Percentiles rank a stretch among this genome's conserved stretches.
Evolutionary conservation across 2,113 vertebrate species (phyloP).

Genomic region (Motacilla tschutschensis): DNA sequence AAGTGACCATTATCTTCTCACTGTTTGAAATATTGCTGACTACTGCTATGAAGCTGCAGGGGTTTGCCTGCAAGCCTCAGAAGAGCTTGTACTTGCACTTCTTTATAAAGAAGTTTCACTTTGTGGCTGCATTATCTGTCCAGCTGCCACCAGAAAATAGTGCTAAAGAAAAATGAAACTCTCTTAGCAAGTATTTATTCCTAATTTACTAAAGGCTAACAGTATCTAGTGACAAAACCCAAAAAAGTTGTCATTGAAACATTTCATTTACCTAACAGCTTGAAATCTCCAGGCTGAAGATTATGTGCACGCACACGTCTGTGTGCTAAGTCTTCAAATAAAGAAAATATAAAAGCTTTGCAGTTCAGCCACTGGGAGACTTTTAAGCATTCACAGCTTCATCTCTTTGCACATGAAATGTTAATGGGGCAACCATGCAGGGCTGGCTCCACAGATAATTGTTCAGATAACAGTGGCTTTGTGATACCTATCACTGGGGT

Average conservation of each 20-base stretch:
- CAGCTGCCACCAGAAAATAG: constrained; percentile 26
- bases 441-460: neutral
- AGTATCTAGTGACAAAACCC: constrained; percentile 1
- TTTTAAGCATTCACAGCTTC: neutral
- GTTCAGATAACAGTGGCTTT: neutral
- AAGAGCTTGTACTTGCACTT: constrained; percentile 22
- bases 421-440: neutral
- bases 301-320: neutral
- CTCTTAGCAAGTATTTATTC: constrained; percentile 36
- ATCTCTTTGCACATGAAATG: neutral
- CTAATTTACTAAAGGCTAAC: constrained; percentile 28
- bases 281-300: constrained; percentile 28
- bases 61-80: constrained; percentile 30
- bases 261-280: constrained; percentile 51
- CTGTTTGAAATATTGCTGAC: constrained; percentile 34
- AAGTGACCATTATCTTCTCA: constrained; percentile 16
- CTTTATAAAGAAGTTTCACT: constrained; percentile 22
- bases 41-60: constrained; percentile 19
- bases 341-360: constrained; percentile 38
- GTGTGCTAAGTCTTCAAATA: constrained; percentile 9
- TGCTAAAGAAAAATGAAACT: constrained; percentile 14
- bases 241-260: constrained; percentile 8
- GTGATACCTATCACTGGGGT: neutral
- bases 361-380: neutral
- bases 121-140: neutral